Percentiles rank a stretch among this genome's conserved stretches.
Conservation (phyloP, 2,888 invertebrate species). For the Nasonovia ribisnigri region DNA sequence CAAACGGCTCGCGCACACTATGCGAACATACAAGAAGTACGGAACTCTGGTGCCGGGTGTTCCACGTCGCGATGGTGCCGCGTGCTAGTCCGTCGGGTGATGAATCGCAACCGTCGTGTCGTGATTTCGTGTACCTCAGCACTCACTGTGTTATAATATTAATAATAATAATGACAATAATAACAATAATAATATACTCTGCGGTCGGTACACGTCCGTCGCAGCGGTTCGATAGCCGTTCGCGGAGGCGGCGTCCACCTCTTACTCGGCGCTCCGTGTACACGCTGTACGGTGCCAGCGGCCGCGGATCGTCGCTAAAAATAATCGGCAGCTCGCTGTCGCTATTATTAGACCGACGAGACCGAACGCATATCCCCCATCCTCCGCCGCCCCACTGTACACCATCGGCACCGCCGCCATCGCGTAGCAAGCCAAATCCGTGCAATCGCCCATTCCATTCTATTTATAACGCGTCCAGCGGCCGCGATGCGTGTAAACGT, state of each 20-base stretch:
- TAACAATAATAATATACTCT: no score
- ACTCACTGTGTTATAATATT: neutral
- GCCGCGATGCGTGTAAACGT: neutral
- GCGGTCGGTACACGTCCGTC: neutral
- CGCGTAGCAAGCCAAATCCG: slow-evolving; percentile 29
- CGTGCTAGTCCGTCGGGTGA: neutral
- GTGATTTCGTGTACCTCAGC: neutral
- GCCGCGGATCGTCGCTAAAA: slow-evolving; percentile 41
- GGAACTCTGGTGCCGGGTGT: slow-evolving; percentile 76
- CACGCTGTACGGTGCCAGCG: neutral
- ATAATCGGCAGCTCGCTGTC: slow-evolving; percentile 15
- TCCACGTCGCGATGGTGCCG: neutral
- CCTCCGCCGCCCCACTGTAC: neutral
- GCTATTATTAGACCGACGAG: slow-evolving; percentile 37
- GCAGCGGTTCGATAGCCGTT: neutral
- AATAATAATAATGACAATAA: no score
- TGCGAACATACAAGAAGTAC: slow-evolving; percentile 96
- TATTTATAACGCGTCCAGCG: slow-evolving; percentile 30
- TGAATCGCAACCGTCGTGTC: neutral
- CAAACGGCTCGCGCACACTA: slow-evolving; percentile 71
- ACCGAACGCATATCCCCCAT: neutral
- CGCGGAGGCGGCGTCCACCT: neutral
- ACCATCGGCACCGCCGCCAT: neutral
- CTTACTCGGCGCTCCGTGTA: neutral
- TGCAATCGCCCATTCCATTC: neutral